Conservation (phyloP, 2,797 vertebrate genomes). For the Labeo calbasu region DNA sequence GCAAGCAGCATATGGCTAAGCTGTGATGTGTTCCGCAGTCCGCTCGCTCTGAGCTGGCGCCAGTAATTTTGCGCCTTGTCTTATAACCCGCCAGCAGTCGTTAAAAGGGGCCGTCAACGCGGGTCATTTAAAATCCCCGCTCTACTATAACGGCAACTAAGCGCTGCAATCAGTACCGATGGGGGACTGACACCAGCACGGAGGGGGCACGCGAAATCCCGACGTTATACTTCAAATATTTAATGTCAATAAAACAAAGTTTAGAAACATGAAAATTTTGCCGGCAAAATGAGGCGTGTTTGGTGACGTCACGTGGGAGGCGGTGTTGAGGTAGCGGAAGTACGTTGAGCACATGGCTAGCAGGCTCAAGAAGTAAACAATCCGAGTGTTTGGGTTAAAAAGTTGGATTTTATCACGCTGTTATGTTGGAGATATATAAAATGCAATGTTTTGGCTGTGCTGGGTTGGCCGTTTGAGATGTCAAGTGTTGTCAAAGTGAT, state of each 20-base stretch:
- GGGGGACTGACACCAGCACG: neutral
- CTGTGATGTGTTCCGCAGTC: constrained; percentile 46
- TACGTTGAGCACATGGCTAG: constrained; percentile 71
- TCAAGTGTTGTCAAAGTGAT: constrained; percentile 35
- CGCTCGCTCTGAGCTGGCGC: constrained; percentile 72
- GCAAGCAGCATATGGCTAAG: constrained; percentile 30
- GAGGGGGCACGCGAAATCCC: neutral
- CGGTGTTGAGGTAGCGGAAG: constrained; percentile 67
- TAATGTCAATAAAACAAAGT: constrained; percentile 8
- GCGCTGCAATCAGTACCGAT: neutral
- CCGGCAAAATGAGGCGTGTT: constrained; percentile 68
- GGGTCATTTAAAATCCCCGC: constrained; percentile 74
- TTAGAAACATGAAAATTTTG: constrained; percentile 42
- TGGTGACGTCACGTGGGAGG: constrained; percentile 68
- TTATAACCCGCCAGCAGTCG: constrained; percentile 71
- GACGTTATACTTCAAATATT: neutral
- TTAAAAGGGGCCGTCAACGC: constrained; percentile 68
- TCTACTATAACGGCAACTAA: constrained; percentile 59
- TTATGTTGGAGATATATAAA: neutral
- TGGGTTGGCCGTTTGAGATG: constrained; percentile 40
- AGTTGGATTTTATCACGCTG: neutral
- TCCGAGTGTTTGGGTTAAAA: constrained; percentile 53
- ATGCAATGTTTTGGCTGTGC: neutral
- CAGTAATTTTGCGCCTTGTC: constrained; percentile 64
- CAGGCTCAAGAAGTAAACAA: constrained; percentile 81